Base-by-base conservation (phyloP, 1,140 invertebrate species). In the Galleria mellonella region DNA sequence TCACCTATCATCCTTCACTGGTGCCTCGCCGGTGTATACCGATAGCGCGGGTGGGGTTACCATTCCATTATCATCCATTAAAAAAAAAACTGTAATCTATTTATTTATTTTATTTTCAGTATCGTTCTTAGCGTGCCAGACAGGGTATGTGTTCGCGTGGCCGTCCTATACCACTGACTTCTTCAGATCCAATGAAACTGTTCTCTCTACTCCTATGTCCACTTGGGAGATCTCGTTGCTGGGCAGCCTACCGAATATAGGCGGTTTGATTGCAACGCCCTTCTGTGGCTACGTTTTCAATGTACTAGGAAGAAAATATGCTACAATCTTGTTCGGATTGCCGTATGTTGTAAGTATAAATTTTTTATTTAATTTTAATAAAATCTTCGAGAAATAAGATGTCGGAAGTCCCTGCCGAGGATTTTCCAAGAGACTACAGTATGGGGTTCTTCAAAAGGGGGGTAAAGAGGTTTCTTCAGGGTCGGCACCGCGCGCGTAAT, bases 161-260 rank as follows among this genome's bases (percentile, higher is more conserved):
- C 73, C 73, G 0, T 81, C 72, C 2, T 73, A 69, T 32, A 81
- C 67, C 0, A 30, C 70, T 10, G 51, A 51, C 0, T 43, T 58
- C 9, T 77, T 72, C 33, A 60, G 38, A 17, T 55, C 39, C 12
- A 62, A 72, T 13, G 60, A 58, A 13, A 71, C 62, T 0, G 38
- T 72, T 0, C 51, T 83, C 0, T 43, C 40, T 0, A 28, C 47
- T 1, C 70, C 72, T 0, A 76, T 83, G 70, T 51, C 60, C 9
- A 61, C 69, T 1, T n/a, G 72, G 2, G 62, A 83, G 23, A 57
- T 67, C 1, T 77, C 75, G 0, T 39, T 83, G 14, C 27, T 83
- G 11, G 73, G 78, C 0, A 68, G 64, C 32, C 31, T 79, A 13
- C 68, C 70, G 0, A 68, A 73, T 1, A 27, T 75, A 0, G 77